Base-by-base conservation (phyloP, 2,113 vertebrate species). In the Notechis scutatus region DNA sequence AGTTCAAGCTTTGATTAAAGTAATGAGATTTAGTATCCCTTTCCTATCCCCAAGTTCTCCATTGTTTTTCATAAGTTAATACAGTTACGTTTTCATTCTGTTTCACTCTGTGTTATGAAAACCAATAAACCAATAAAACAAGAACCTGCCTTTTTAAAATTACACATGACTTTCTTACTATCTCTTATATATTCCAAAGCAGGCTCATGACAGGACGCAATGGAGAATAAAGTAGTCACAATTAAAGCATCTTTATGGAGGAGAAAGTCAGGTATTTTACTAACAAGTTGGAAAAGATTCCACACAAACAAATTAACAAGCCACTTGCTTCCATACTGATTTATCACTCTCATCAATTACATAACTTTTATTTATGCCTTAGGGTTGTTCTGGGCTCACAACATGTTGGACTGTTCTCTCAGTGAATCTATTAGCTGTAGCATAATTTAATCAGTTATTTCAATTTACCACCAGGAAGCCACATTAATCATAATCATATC, bases 371-470 rank as follows among this genome's bases (percentile, higher is more conserved):
- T 96, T 97, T 97, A 97, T 94, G 95, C 96, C 96, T 95, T 29
- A 92, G 55, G 96, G 93, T 94, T 96, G 92, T 92, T 88, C 95
- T 96, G 94, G 94, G 88, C 94, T 97, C 94, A 95, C 93, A 94
- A 90, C 91, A 95, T 95, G 93, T 95, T 96, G 96, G 92, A 96
- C 95, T 96, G 74, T 85, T 97, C 93, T 94, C 91, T 92, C 91
- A 93, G 93, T 95, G 91, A 97, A 97, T 96, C 97, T 98, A 96
- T 97, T 97, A 97, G 94, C 92, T 91, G 45, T 97, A 90, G 55
- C 74, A 61, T 86, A 97, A 98, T 97, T 97, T 96, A 97, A 98
- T 98, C 97, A 97, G 96, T 92, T 93, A 97, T 96, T 98, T 97
- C 96, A 98, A 96, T 97, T 98, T 98, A 96, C 96, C 92, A 97